Conservation (phyloP, 2,888 invertebrate species). For the Pyrocoelia pectoralis region DNA sequence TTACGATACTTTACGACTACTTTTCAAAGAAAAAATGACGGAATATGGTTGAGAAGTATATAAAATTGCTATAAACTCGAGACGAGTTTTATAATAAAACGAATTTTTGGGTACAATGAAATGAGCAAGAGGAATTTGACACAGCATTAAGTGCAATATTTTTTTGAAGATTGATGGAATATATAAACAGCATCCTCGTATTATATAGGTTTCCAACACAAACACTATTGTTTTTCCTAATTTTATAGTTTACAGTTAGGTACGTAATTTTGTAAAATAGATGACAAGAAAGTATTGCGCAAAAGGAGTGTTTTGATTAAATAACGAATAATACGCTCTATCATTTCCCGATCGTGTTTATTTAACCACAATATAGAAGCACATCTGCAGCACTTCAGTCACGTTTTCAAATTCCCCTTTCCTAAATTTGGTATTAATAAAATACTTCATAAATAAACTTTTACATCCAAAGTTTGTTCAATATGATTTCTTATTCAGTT, state of each 20-base stretch:
- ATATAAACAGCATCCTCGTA: constrained; percentile 1
- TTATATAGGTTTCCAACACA: no score
- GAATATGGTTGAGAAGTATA: constrained; percentile 24
- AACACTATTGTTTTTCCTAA: no score
- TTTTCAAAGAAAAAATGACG: constrained; percentile 28
- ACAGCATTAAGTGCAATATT: not conserved
- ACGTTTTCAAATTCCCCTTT: constrained; percentile 21
- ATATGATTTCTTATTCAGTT: constrained; percentile 11
- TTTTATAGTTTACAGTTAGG: no score
- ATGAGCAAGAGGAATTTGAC: constrained; percentile 23
- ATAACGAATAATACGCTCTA: constrained; percentile 4
- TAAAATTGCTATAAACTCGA: constrained; percentile 33
- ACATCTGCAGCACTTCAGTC: constrained; percentile 22
- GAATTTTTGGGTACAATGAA: constrained; percentile 34
- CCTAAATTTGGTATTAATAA: constrained; percentile 35
- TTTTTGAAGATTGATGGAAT: constrained; percentile 2
- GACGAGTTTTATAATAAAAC: constrained; percentile 36
- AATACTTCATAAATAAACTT: constrained; percentile 12
- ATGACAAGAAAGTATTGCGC: constrained; percentile 3
- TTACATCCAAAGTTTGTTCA: constrained; percentile 10
- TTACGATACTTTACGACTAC: constrained; percentile 23
- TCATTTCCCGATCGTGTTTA: constrained; percentile 18
- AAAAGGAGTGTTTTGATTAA: not conserved
- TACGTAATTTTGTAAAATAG: not conserved
- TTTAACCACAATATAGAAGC: constrained; percentile 23